phyloP scores from a whole-genome alignment of 2,113 vertebrate genomes.

The Azemiops feae region DNA sequence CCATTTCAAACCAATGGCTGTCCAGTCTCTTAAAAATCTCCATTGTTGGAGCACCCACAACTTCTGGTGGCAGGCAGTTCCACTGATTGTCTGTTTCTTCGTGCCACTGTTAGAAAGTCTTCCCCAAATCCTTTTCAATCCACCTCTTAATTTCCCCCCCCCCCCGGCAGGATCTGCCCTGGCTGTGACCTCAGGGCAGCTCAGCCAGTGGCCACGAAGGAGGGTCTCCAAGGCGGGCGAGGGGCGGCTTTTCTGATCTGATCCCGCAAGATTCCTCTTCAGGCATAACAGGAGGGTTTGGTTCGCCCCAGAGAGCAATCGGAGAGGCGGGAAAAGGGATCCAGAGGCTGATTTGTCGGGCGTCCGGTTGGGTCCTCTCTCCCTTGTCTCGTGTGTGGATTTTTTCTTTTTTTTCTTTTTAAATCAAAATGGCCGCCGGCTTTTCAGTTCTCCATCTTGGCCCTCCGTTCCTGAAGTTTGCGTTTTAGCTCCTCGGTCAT shows the following conservation, averaged over 20 bases:
- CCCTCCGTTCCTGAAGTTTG: conserved; percentile 54
- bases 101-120: background rate
- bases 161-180: background rate
- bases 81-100: background rate
- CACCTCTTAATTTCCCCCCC: background rate
- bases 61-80: background rate
- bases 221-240: background rate
- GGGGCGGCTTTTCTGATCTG: background rate
- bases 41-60: background rate
- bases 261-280: background rate
- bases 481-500: conserved; percentile 70
- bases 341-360: background rate
- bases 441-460: background rate
- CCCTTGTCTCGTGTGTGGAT: too few species aligned
- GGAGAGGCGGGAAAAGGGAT: background rate
- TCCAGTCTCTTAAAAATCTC: background rate
- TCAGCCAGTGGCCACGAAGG: background rate
- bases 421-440: fast-evolving
- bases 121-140: background rate
- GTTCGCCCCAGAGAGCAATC: background rate
- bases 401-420: too few species aligned
- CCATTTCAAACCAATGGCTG: background rate
- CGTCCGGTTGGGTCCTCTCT: too few species aligned
- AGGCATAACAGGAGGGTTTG: background rate
- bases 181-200: background rate